Percentiles rank a stretch among this genome's conserved stretches.
Evolutionary conservation across 2,888 invertebrate species (phyloP).

Genomic region (Leistus spinibarbis): DNA sequence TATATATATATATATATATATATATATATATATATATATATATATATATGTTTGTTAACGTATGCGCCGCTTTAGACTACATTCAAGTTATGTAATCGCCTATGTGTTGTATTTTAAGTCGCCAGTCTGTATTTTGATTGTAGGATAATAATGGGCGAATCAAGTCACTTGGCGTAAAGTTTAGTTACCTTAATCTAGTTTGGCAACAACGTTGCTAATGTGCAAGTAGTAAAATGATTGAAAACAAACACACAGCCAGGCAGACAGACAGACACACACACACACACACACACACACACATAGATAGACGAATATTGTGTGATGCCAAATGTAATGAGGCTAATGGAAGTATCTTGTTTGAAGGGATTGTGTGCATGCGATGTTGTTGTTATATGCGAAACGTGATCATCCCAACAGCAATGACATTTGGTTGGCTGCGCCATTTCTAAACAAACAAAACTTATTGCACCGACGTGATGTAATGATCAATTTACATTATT

Average conservation of each 20-base stretch:
- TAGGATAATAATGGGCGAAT: background rate
- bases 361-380: background rate
- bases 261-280: background rate
- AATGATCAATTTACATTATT: background rate
- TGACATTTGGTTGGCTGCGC: background rate
- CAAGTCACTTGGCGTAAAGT: background rate
- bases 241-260: background rate
- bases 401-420: background rate
- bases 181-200: background rate
- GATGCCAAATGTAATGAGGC: conserved; percentile 2
- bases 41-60: too few species aligned
- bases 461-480: background rate
- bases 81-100: too few species aligned
- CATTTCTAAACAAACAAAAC: background rate
- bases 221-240: background rate
- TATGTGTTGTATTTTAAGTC: too few species aligned
- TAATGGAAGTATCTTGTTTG: conserved; percentile 6
- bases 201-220: background rate
- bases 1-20: too few species aligned
- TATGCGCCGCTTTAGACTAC: too few species aligned
- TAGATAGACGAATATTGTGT: background rate
- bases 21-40: too few species aligned
- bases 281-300: background rate
- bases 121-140: too few species aligned
- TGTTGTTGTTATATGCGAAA: background rate